Conservation (phyloP, 2,797 vertebrate species). For the Helicolenus hilgendorfi region DNA sequence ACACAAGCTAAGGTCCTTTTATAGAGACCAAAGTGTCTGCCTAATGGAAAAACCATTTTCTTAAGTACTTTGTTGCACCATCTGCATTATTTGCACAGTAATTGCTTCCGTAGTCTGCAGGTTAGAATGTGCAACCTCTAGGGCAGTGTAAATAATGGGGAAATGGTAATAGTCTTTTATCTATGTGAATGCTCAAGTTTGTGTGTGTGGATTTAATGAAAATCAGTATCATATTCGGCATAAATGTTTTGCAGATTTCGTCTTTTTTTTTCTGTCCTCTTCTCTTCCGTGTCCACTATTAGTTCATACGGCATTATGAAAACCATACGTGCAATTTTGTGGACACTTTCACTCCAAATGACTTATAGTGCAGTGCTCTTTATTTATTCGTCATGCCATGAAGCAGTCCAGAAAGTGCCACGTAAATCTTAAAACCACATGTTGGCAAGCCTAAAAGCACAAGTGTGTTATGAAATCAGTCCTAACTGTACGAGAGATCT, state of each 20-base stretch:
- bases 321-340: background rate
- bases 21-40: slow-evolving; percentile 82
- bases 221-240: slow-evolving; percentile 39
- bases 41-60: slow-evolving; percentile 87
- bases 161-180: slow-evolving; percentile 67
- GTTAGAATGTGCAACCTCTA: slow-evolving; percentile 75
- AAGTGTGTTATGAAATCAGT: slow-evolving; percentile 37
- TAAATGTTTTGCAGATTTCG: slow-evolving; percentile 4
- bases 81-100: slow-evolving; percentile 82
- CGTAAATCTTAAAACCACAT: slow-evolving; percentile 23
- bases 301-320: background rate
- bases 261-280: background rate
- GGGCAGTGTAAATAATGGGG: slow-evolving; percentile 70
- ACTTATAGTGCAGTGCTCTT: background rate
- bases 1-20: slow-evolving; percentile 66
- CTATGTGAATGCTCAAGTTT: slow-evolving; percentile 40
- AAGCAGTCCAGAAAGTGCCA: background rate
- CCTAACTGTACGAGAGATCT: slow-evolving; percentile 18
- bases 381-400: background rate
- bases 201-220: slow-evolving; percentile 48
- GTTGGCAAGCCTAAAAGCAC: slow-evolving; percentile 36
- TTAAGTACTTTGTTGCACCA: slow-evolving; percentile 88
- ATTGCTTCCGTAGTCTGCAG: slow-evolving; percentile 83
- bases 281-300: background rate
- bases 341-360: background rate